phyloP scores from a whole-genome alignment of 2,113 vertebrate species.

The Callocephalon fimbriatum region DNA sequence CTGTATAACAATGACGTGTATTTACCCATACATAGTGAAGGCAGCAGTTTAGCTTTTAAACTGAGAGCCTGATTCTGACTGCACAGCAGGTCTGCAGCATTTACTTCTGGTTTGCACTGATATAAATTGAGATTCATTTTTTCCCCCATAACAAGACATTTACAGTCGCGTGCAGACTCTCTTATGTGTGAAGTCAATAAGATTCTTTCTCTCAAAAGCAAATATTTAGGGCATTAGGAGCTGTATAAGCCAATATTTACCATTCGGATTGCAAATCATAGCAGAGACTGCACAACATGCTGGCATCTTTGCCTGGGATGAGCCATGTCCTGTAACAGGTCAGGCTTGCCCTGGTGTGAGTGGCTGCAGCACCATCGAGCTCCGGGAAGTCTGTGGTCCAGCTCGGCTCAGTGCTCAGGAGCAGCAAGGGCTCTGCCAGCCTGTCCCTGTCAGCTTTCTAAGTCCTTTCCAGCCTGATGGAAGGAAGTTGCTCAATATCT shows the following conservation, averaged over 20 bases:
- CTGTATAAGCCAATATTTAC: slow-evolving; percentile 10
- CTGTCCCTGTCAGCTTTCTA: not conserved
- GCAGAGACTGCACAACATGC: not conserved
- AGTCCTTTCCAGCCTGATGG: not conserved
- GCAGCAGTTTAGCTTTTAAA: not conserved
- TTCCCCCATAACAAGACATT: not conserved
- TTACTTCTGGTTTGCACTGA: not conserved
- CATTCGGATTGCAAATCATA: not conserved
- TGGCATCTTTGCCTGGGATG: fast-evolving
- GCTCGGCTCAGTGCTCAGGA: not conserved
- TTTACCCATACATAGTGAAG: not conserved
- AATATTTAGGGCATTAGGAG: not conserved
- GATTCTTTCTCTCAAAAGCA: slow-evolving; percentile 11
- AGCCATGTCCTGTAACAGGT: fast-evolving
- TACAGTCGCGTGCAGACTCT: not conserved
- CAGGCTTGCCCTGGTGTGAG: not conserved
- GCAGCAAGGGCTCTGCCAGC: not conserved
- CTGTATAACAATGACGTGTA: fast-evolving
- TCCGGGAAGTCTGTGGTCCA: not conserved
- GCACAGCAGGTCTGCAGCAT: not conserved
- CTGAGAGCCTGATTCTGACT: not conserved
- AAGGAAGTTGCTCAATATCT: not conserved
- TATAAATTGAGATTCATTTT: not conserved
- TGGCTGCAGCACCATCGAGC: fast-evolving
- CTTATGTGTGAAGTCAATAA: not conserved